Conservation (phyloP, 1,140 invertebrate genomes). For the roundworm (Caenorhabditis elegans) region WBcel235 BX284605.5:8853501-8854000, state of each 20-base stretch:
- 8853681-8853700: conserved; percentile 70
- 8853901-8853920: conserved; percentile 79
- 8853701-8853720: conserved; percentile 68
- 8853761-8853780: conserved; percentile 74
- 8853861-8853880: conserved; percentile 74
- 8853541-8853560: neutral
- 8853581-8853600: too few species aligned
- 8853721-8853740: conserved; percentile 73
- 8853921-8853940: too few species aligned
- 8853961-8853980: too few species aligned
- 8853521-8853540: too few species aligned
- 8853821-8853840: too few species aligned
- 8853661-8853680: conserved; percentile 68
- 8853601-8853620: too few species aligned
- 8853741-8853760: conserved; percentile 75
- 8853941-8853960: too few species aligned
- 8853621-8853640: too few species aligned
- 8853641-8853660: too few species aligned
- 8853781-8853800: conserved; percentile 75
- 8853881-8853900: conserved; percentile 70
- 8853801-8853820: conserved; percentile 74
- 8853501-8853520: neutral
- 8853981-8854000: too few species aligned
- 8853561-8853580: too few species aligned
- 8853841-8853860: conserved; percentile 78